Evolutionary conservation across 2,797 vertebrate genomes (phyloP), one percentile per base, ranked within the genome.

Genomic region (Poecilia picta): DNA sequence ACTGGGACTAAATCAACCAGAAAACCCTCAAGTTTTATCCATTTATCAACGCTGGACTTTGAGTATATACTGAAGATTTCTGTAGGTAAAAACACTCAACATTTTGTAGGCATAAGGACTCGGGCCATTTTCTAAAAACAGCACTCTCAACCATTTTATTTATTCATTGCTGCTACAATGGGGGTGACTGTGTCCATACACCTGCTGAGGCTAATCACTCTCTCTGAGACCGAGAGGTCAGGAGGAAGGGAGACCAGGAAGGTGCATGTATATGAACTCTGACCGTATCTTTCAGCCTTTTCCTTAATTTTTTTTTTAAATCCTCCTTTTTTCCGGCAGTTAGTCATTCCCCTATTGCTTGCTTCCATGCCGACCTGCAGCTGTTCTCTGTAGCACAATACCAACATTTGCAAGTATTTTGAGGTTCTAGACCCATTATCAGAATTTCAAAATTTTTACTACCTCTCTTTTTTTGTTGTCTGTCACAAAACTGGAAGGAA

Each of bases 141-240:
- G 0, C 33, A 72, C 7, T 41, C 75, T 36, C 23, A 28, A 53
- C 12, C 7, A 49, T 59, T 47, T 83, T 20, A 73, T 80, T 79
- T 73, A 70, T 77, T 86, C 80, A 83, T 79, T 43, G 45, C 13
- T 49, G 43, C 72, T 74, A 66, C 46, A 45, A 41, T 45, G 41
- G 68, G 81, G 87, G 83, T 90, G 88, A 90, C 43, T 18, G 46
- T 81, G 72, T 73, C 3, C 36, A 10, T 81, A 80, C 86, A 87
- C 78, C 90, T 88, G 89, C 82, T 83, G 74, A 25, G 41, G 75
- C 84, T 93, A 92, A 93, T 93, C 91, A 92, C 68, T 86, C 90
- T 79, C 91, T 79, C 79, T 68, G 89, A 91, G 90, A 91, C 88
- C 77, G 79, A 70, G 76, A 66, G 87, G 85, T 86, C 77, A 87